Evolutionary conservation across 2,113 vertebrate species (phyloP), one percentile per base, ranked within the genome.

Genomic region (Cryptomyrus ogoouensis): DNA sequence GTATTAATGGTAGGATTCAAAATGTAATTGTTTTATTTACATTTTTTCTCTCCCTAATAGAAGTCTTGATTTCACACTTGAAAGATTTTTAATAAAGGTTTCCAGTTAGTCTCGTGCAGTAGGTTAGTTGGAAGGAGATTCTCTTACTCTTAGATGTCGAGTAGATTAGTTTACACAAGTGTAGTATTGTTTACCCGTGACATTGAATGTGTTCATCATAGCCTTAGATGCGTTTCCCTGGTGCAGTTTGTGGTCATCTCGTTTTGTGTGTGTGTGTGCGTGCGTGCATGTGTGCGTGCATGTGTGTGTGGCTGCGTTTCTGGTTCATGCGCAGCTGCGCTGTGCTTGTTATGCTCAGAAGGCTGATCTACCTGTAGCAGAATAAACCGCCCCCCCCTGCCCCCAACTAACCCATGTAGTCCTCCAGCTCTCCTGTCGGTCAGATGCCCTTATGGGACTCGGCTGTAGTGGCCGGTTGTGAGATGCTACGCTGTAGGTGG

Each of bases 31-130:
- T 53, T 21, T 39, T 35, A 31, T 89, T 83, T 89, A 49, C 74
- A 31, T 80, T 84, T 89, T 89, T 46, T 66, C 7, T 42, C 13
- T 66, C 24, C 24, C 12, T 62, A 88, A 62, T 58, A 89, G 77
- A 39, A 58, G 24, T 42, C 9, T 62, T 50, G 50, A 50, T 62
- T 92, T 27, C 92, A 50, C 91, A 94, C 89, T 93, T 49, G 44
- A 49, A 49, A 84, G 21, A 46, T 47, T 85, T 85, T 46, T 85
- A 49, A 85, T 21, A 17, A 85, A 49, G 83, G 46, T 85, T 80
- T 42, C 74, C 70, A 77, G 66, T 74, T 77, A 39, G 74, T 80
- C 74, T 49, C 24, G 42, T 88, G 53, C 15, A 15, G 19, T 70
- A 70, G 39, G 19, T 12, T 80, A 80, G 83, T 85, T 62, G 42